A percentile compares a stretch with the other conserved stretches of the same genome.
Evolutionary conservation across 2,113 vertebrate species (phyloP).

Genomic region (Sterrhoptilus dennistouni): DNA sequence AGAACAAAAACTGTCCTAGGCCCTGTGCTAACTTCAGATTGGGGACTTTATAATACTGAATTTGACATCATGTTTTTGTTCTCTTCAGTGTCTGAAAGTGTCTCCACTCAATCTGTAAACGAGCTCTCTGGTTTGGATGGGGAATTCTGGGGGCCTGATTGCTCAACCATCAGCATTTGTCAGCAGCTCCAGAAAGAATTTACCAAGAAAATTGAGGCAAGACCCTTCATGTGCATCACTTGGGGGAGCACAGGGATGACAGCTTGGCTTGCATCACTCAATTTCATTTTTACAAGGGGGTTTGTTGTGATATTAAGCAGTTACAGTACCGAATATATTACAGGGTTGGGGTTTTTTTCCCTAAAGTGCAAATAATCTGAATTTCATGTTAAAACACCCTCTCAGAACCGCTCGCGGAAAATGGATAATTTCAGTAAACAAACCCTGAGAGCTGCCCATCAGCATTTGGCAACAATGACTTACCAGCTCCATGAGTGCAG

Average conservation of each 20-base stretch:
- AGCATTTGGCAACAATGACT: conserved; percentile 79
- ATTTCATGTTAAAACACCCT: not conserved
- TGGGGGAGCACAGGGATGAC: not conserved
- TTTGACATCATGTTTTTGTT: not conserved
- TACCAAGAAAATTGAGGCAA: conserved; percentile 83
- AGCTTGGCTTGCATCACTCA: not conserved
- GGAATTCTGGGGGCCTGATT: conserved; percentile 44
- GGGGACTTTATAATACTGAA: not conserved
- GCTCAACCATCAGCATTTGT: conserved; percentile 66
- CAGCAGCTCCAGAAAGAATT: conserved; percentile 81
- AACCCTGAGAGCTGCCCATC: conserved; percentile 77
- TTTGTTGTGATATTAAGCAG: not conserved
- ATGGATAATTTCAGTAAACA: conserved; percentile 84
- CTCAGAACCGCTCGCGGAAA: conserved; percentile 71
- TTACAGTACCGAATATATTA: not conserved
- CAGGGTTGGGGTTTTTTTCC: not conserved
- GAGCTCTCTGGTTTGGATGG: conserved; percentile 24
- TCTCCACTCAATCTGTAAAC: conserved; percentile 48
- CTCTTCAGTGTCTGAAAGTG: conserved; percentile 44
- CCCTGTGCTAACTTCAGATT: not conserved
- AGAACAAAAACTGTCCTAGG: not conserved
- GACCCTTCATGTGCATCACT: not conserved
- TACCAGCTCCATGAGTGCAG: conserved; percentile 79
- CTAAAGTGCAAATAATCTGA: not conserved
- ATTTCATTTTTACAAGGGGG: not conserved